Evolutionary conservation across 2,113 vertebrate genomes (phyloP).

Genomic region (Microcebus tavaratra): DNA sequence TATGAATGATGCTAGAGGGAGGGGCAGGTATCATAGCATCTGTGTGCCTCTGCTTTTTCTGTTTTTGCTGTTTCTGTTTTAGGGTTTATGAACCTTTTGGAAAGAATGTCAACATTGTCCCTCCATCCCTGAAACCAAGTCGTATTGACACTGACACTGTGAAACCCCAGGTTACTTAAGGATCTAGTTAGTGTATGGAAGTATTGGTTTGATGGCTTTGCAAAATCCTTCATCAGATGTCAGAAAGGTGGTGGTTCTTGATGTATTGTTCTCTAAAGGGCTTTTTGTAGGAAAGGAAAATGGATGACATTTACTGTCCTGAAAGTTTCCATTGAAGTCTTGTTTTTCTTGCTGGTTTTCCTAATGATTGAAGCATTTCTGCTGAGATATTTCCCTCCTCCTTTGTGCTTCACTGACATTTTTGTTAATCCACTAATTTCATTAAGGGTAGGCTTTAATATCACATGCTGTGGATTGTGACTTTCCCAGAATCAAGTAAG

Average conservation of each 20-base stretch:
- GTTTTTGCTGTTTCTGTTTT: background rate
- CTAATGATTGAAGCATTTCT: background rate
- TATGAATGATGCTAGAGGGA: background rate
- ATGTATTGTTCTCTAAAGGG: background rate
- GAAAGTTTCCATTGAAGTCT: background rate
- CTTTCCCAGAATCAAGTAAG: conserved; percentile 42
- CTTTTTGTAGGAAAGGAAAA: background rate
- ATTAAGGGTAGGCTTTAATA: background rate
- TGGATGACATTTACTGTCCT: background rate
- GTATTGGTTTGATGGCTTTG: background rate
- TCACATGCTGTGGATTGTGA: background rate
- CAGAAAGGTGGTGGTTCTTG: background rate
- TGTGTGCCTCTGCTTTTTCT: background rate
- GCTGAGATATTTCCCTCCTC: background rate
- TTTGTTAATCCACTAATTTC: conserved; percentile 43
- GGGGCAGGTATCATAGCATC: background rate
- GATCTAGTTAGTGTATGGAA: background rate
- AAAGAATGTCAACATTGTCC: background rate
- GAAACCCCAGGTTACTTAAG: background rate
- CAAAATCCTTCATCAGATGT: background rate
- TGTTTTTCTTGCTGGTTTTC: background rate
- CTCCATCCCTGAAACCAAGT: background rate
- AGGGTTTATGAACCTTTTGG: background rate
- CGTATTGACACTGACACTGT: background rate
- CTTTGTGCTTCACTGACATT: conserved; percentile 3